Evolutionary conservation across 2,113 vertebrate species (phyloP), one percentile per base, ranked within the genome.

Genomic region (Callionymus lyra): DNA sequence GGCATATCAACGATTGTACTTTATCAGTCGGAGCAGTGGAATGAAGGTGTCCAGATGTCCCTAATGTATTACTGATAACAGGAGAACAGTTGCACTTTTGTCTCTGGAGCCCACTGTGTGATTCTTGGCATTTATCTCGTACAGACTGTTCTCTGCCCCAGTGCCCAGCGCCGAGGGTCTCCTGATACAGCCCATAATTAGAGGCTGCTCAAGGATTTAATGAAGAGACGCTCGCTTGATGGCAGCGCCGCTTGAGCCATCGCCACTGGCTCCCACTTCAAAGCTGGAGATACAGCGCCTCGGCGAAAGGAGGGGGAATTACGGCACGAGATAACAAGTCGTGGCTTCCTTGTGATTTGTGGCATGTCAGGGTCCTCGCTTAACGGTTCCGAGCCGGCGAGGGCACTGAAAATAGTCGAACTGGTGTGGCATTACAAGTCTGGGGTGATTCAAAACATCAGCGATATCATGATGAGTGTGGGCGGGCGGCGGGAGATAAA

Each of bases 211-310:
- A 53, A 75, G 63, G 76, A 71, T 74, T 84, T 80, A 80, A 83
- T 80, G 75, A 81, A 73, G 68, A 83, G 62, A 42, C 59, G 41
- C 65, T 67, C 27, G 37, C 70, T 74, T 65, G 75, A 77, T 66
- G 69, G 70, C 68, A 73, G 69, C 66, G 48, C 61, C 9, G 54
- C 65, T 60, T 31, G 63, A 83, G 87, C 80, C 65, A 52, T 76
- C 50, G 86, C 84, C 52, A 50, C 70, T 80, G 86, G 87, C 86
- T 81, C 53, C 3, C 53, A 87, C 88, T 90, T 90, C 88, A 91
- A 88, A 81, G 74, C 72, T 36, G 53, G 60, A 80, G 82, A 87
- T 87, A 84, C 54, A 73, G 72, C 73, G 85, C 79, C 64, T 53
- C 68, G 59, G 82, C 49, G 62, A 77, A 76, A 83, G 70, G 72